Conservation (phyloP, 2,888 invertebrate species). For the Lasius platythorax region DNA sequence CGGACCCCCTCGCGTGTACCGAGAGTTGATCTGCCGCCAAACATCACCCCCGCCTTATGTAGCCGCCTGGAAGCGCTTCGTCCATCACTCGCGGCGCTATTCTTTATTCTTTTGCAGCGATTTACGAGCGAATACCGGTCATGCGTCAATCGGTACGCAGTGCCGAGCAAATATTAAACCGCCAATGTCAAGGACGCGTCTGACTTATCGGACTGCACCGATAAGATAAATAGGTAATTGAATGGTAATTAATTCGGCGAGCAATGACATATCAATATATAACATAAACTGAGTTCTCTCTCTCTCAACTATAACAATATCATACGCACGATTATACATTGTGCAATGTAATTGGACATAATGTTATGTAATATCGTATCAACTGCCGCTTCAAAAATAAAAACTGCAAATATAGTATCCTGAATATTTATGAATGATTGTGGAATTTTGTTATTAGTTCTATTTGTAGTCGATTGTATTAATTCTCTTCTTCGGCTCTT, state of each 20-base stretch:
- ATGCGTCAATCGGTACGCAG: slow-evolving; percentile 19
- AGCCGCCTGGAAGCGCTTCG: slow-evolving; percentile 33
- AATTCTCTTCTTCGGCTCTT: background rate
- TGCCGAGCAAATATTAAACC: slow-evolving; percentile 16
- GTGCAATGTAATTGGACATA: too few relatives aligned
- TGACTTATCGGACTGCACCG: background rate
- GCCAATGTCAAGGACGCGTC: background rate
- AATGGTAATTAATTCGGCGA: background rate
- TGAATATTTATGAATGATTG: background rate
- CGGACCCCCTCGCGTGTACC: slow-evolving; percentile 52
- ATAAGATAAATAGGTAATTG: background rate
- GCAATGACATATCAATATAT: background rate
- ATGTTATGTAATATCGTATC: background rate
- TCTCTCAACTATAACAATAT: background rate
- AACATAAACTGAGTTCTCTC: background rate
- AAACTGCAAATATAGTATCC: background rate
- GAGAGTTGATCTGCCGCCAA: slow-evolving; percentile 73
- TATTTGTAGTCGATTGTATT: background rate
- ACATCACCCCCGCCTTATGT: slow-evolving; percentile 70
- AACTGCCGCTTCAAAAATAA: background rate
- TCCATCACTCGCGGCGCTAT: slow-evolving; percentile 49
- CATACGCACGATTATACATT: background rate
- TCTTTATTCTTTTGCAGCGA: slow-evolving; percentile 51
- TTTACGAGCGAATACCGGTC: slow-evolving; percentile 45
- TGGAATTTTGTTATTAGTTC: background rate